A percentile compares a stretch with the other conserved stretches of the same genome.
Conservation (phyloP, 2,113 vertebrate genomes). For the Hemiprocne comata region DNA sequence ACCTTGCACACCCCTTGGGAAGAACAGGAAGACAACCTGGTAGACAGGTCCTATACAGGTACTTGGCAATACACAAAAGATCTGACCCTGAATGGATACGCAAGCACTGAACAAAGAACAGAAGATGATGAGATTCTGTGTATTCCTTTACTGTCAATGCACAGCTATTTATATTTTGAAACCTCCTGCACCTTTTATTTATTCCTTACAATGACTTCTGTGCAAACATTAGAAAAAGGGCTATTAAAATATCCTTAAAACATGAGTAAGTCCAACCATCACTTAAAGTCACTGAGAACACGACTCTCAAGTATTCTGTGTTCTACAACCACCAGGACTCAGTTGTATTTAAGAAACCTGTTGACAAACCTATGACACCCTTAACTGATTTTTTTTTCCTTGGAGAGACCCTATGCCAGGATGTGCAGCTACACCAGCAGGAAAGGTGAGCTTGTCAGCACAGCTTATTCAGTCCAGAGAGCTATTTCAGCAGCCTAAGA, state of each 20-base stretch:
- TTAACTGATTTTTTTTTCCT: background rate
- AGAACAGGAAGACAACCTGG: background rate
- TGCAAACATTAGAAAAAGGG: background rate
- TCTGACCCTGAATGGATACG: background rate
- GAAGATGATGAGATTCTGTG: background rate
- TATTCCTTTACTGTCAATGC: background rate
- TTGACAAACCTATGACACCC: background rate
- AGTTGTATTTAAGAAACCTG: background rate
- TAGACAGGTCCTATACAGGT: no score
- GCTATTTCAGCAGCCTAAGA: background rate
- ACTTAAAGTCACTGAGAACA: background rate
- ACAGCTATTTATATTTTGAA: background rate
- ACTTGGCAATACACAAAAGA: background rate
- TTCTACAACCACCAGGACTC: background rate
- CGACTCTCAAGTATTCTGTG: background rate
- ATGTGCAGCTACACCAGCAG: background rate
- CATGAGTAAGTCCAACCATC: background rate
- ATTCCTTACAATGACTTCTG: background rate
- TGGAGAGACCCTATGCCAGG: background rate
- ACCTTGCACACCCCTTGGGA: background rate
- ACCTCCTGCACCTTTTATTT: background rate
- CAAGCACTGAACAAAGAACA: background rate
- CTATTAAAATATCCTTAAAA: background rate
- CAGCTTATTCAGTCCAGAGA: background rate
- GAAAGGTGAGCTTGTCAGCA: background rate